Evolutionary conservation across 2,797 vertebrate species (phyloP).

Genomic region (Lepilemur ruficaudatus): DNA sequence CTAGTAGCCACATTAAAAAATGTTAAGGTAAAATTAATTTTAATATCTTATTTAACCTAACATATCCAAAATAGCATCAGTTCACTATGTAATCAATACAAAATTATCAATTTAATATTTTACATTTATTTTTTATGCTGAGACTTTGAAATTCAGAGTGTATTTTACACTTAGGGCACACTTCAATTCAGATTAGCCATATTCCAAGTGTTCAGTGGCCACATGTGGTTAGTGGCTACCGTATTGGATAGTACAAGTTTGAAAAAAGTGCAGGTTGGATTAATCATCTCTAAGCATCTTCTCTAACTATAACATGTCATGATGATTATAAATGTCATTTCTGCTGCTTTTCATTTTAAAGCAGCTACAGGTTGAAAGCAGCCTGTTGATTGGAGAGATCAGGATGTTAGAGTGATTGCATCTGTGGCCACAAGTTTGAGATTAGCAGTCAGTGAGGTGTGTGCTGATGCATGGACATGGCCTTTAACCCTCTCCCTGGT

Average conservation of each 20-base stretch:
- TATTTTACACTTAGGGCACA: background rate
- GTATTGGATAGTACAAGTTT: background rate
- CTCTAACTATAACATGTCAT: background rate
- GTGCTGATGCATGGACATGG: background rate
- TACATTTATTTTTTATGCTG: background rate
- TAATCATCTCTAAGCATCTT: slow-evolving; percentile 5
- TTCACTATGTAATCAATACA: background rate
- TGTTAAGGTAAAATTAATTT: slow-evolving; percentile 28
- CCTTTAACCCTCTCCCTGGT: background rate
- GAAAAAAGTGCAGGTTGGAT: background rate
- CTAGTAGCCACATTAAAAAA: background rate
- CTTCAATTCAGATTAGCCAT: background rate
- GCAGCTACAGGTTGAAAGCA: background rate
- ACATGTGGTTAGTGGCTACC: background rate
- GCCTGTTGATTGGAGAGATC: background rate
- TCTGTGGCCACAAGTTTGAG: background rate
- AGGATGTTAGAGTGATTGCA: background rate
- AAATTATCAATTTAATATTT: slow-evolving; percentile 20
- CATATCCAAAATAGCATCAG: background rate
- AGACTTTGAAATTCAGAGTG: background rate
- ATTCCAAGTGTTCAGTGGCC: background rate
- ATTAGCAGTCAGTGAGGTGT: background rate
- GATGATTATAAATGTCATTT: background rate
- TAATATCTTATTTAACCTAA: background rate
- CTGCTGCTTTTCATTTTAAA: background rate